These are phyloP conservation scores for Ammospiza caudacuta DNA, from an alignment of 2,113 vertebrate genomes.

Conservation along the genomic window DNA sequence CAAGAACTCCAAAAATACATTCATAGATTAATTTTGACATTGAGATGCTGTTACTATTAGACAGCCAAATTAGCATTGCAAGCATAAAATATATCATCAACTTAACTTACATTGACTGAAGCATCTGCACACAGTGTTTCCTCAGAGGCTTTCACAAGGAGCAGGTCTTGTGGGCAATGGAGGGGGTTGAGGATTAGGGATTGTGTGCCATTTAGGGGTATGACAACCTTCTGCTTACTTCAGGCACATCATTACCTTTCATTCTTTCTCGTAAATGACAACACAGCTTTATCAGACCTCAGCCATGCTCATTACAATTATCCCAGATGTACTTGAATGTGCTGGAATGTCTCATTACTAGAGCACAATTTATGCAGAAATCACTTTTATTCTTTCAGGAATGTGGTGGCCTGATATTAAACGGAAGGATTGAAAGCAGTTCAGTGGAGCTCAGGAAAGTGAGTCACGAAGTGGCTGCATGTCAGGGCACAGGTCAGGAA, in stretches of 20 bases:
- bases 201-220: neutral
- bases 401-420: fast-evolving
- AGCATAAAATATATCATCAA: neutral
- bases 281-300: neutral
- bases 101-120: neutral
- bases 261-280: neutral
- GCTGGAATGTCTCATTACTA: neutral
- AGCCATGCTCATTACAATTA: neutral
- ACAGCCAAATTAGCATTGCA: neutral
- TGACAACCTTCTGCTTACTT: neutral
- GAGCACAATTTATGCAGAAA: neutral
- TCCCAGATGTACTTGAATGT: fast-evolving
- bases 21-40: neutral
- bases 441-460: neutral
- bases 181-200: neutral
- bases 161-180: fast-evolving
- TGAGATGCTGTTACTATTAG: neutral
- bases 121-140: neutral
- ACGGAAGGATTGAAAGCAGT: neutral
- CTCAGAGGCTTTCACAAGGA: neutral
- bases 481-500: neutral
- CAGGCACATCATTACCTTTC: neutral
- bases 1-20: neutral
- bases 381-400: neutral
- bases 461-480: too few species aligned